Percentiles rank a stretch among this genome's conserved stretches.
Evolutionary conservation across 1,140 invertebrate species (phyloP).

Genomic region (Sycophaga agraensis): DNA sequence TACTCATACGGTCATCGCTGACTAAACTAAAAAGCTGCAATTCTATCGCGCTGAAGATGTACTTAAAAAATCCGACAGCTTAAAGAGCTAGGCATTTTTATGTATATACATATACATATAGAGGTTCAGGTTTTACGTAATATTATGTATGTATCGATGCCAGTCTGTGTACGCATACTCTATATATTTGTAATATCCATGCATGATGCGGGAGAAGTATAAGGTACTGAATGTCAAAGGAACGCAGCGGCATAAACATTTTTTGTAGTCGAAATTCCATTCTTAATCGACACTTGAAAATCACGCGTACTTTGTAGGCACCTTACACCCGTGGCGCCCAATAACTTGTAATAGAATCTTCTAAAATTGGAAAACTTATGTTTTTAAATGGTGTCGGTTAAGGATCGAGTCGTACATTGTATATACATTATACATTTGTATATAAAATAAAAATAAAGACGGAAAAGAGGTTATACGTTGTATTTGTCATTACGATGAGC

Average conservation of each 20-base stretch:
- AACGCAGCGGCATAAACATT: conserved; percentile 11
- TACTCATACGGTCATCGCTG: no score
- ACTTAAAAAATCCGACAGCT: conserved; percentile 26
- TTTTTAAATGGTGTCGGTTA: background rate
- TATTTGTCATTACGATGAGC: background rate
- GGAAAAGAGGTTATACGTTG: background rate
- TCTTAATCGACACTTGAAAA: conserved; percentile 19
- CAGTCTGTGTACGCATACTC: conserved; percentile 27
- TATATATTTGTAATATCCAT: conserved; percentile 18
- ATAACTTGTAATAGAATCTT: conserved; percentile 27
- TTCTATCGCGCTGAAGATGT: conserved; percentile 1
- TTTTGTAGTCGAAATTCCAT: background rate
- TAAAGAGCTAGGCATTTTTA: conserved; percentile 20
- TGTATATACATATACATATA: conserved; percentile 27
- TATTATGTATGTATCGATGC: conserved; percentile 22
- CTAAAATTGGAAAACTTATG: conserved; percentile 26
- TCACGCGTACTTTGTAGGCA: background rate
- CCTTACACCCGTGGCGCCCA: background rate
- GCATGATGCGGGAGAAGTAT: conserved; percentile 16
- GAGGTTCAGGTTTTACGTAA: conserved; percentile 10
- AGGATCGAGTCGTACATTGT: conserved; percentile 10
- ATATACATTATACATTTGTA: background rate
- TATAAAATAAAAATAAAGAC: conserved; percentile 22
- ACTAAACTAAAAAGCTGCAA: conserved; percentile 18
- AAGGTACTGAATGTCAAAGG: conserved; percentile 19